Percentiles rank a stretch among this genome's conserved stretches.
Evolutionary conservation across 2,888 invertebrate species (phyloP).

Genomic region (Acleris holmiana): DNA sequence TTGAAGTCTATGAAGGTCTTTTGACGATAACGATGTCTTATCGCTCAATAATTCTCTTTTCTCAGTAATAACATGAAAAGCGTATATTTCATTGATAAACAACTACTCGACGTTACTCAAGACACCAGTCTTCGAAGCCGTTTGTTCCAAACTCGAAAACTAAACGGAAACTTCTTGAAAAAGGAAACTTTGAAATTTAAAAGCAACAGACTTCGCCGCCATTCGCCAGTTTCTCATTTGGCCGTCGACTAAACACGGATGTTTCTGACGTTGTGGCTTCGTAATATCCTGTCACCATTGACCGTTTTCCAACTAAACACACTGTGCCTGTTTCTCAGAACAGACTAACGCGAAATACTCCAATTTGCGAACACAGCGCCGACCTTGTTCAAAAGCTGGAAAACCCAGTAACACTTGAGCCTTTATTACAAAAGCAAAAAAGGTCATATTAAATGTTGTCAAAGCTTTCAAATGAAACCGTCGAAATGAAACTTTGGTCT

Average conservation of each 20-base stretch:
- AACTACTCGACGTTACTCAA: not conserved
- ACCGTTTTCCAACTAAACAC: conserved; percentile 61
- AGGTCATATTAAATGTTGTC: conserved; percentile 71
- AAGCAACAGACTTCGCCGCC: conserved; percentile 40
- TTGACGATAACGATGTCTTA: too few species aligned
- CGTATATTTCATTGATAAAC: too few species aligned
- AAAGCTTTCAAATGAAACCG: conserved; percentile 73
- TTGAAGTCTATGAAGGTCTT: too few species aligned
- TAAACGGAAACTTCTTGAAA: not conserved
- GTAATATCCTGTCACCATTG: conserved; percentile 79
- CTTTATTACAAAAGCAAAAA: conserved; percentile 80
- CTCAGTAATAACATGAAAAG: too few species aligned
- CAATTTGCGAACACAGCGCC: conserved; percentile 34
- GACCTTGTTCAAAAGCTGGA: conserved; percentile 40
- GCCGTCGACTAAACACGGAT: conserved; percentile 66
- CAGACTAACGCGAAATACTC: conserved; percentile 38
- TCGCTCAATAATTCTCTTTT: too few species aligned
- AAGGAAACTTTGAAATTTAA: conserved; percentile 35
- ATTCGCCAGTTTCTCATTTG: conserved; percentile 77
- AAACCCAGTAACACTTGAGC: conserved; percentile 53
- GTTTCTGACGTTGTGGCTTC: conserved; percentile 73
- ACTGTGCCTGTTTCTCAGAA: conserved; percentile 48
- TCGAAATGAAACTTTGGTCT: conserved; percentile 68
- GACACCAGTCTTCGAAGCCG: conserved; percentile 6
- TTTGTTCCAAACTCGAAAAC: conserved; percentile 15